Conservation (phyloP, 1,140 invertebrate species). For the Drosophila hydei region DNA sequence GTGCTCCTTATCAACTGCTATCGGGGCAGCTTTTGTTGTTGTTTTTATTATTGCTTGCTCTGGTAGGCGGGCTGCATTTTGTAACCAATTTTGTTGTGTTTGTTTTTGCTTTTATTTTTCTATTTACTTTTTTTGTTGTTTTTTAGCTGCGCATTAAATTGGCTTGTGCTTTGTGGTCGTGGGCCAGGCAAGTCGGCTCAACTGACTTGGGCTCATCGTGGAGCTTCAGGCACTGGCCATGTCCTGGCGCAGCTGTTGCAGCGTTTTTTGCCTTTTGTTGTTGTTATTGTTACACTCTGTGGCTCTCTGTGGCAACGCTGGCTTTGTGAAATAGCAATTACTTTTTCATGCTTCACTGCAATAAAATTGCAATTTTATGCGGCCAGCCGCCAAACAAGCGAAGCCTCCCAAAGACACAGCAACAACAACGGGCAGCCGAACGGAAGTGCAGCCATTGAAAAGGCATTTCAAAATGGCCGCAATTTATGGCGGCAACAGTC, state of each 20-base stretch:
- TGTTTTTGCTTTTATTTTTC: conserved; percentile 56
- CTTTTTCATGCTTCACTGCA: conserved; percentile 81
- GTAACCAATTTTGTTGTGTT: conserved; percentile 71
- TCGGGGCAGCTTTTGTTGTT: conserved; percentile 25
- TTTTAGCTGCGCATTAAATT: conserved; percentile 65
- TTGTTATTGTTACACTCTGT: conserved; percentile 15
- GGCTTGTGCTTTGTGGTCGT: conserved; percentile 54
- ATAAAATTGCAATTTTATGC: conserved; percentile 83
- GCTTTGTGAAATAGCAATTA: conserved; percentile 81
- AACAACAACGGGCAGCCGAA: conserved; percentile 25
- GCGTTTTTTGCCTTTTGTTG: conserved; percentile 16
- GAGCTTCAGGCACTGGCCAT: conserved; percentile 11
- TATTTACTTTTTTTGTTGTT: conserved; percentile 1
- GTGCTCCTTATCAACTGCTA: not conserved
- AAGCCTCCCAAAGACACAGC: conserved; percentile 28
- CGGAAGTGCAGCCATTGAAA: conserved; percentile 77
- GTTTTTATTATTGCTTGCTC: conserved; percentile 38
- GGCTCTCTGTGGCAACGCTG: conserved; percentile 21
- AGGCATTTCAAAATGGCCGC: conserved; percentile 74
- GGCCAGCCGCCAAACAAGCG: conserved; percentile 73
- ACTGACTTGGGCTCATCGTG: conserved; percentile 24
- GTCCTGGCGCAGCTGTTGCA: conserved; percentile 66
- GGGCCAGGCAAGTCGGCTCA: conserved; percentile 15
- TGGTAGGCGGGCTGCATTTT: conserved; percentile 62
- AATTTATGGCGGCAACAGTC: conserved; percentile 45